These are phyloP conservation scores for Heliothis virescens DNA, from an alignment of 1,140 invertebrate genomes.

Conservation along the genomic window DNA sequence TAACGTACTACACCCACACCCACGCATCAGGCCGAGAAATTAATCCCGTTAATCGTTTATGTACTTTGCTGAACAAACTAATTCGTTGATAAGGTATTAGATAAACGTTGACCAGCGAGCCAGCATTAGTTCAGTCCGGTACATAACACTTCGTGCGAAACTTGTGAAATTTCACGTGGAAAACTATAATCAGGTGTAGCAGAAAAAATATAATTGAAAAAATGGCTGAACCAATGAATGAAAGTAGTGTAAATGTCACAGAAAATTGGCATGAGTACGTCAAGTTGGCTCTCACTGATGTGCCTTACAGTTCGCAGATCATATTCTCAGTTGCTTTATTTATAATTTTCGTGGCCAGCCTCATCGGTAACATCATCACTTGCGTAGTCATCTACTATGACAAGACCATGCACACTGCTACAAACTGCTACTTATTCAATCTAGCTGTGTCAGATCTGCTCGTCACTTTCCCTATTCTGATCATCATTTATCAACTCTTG, in stretches of 20 bases:
- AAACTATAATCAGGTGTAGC: neutral
- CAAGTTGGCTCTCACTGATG: slow-evolving; percentile 45
- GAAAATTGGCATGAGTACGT: slow-evolving; percentile 59
- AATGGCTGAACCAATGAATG: neutral
- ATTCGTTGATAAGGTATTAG: slow-evolving; percentile 35
- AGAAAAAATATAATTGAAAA: neutral
- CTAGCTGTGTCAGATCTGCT: slow-evolving; percentile 94
- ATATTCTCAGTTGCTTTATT: slow-evolving; percentile 54
- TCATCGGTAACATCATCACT: slow-evolving; percentile 93
- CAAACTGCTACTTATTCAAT: slow-evolving; percentile 95
- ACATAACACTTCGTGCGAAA: slow-evolving; percentile 1
- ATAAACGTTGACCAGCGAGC: slow-evolving; percentile 23
- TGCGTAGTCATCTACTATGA: slow-evolving; percentile 94
- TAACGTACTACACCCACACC: slow-evolving; percentile 16
- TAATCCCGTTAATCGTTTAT: slow-evolving; percentile 38
- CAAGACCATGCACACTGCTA: slow-evolving; percentile 93
- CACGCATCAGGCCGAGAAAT: slow-evolving; percentile 18
- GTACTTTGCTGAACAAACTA: slow-evolving; percentile 35
- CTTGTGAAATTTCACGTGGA: neutral
- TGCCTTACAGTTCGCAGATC: slow-evolving; percentile 54
- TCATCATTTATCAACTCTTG: slow-evolving; percentile 36
- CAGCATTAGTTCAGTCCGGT: slow-evolving; percentile 19
- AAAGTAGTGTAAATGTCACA: neutral
- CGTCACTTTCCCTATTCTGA: slow-evolving; percentile 50
- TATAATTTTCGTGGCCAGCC: slow-evolving; percentile 91